These are phyloP conservation scores for Habroteleia sp. DNA, from an alignment of 2,888 invertebrate species.

Conservation along the genomic window DNA sequence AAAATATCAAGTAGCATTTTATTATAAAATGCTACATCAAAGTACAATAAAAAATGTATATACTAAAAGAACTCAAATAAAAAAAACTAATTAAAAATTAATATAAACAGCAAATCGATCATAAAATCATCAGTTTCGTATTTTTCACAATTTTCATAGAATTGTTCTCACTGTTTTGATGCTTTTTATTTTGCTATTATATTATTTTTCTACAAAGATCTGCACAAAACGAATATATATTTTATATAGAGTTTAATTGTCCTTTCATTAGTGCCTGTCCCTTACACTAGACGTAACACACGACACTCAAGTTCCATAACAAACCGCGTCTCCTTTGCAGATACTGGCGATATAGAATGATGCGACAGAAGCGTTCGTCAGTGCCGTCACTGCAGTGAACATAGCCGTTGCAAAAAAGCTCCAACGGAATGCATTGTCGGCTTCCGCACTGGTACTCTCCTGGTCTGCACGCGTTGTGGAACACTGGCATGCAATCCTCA, in stretches of 20 bases:
- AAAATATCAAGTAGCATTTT: no score
- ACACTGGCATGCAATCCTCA: slow-evolving; percentile 79
- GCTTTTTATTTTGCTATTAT: no score
- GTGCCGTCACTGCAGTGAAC: slow-evolving; percentile 82
- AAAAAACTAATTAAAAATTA: no score
- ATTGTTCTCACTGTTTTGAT: no score
- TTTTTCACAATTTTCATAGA: no score
- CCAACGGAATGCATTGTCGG: slow-evolving; percentile 84
- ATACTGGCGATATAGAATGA: slow-evolving; percentile 80
- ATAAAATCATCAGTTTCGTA: no score
- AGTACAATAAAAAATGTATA: no score
- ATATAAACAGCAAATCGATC: no score
- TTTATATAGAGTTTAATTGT: no score
- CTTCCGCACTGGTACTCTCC: slow-evolving; percentile 83
- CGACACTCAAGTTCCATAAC: slow-evolving; percentile 78
- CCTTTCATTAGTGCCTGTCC: slow-evolving; percentile 3
- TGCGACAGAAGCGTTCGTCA: slow-evolving; percentile 83
- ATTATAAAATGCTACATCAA: no score
- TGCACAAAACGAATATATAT: no score
- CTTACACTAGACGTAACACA: slow-evolving; percentile 69
- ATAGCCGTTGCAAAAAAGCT: slow-evolving; percentile 84
- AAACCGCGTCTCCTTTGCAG: slow-evolving; percentile 78
- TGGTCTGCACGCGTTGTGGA: slow-evolving; percentile 77
- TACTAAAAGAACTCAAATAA: no score
- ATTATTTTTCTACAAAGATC: neutral